These are phyloP conservation scores for Drosophila littoralis DNA, from an alignment of 1,140 invertebrate genomes.

Conservation along the genomic window DNA sequence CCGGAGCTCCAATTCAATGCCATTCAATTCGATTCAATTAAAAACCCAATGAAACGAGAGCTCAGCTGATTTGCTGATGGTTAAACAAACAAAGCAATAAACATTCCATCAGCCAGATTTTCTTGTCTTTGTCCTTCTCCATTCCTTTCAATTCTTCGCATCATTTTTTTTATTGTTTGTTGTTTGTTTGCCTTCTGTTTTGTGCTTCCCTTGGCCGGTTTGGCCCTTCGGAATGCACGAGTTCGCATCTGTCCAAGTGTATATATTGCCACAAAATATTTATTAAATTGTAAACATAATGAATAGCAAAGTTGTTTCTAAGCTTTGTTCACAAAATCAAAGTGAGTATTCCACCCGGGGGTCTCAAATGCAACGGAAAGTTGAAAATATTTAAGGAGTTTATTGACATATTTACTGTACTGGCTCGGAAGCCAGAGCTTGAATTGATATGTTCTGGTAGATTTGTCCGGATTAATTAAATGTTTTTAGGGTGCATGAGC, in stretches of 20 bases:
- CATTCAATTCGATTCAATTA: conserved; percentile 23
- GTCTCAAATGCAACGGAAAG: conserved; percentile 2
- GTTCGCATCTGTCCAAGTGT: not conserved
- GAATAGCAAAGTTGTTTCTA: conserved; percentile 60
- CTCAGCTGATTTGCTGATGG: conserved; percentile 16
- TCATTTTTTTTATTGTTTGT: conserved; percentile 22
- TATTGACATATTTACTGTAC: conserved; percentile 20
- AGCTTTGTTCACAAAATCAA: conserved; percentile 61
- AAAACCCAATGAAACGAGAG: conserved; percentile 16
- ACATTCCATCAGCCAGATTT: conserved; percentile 54
- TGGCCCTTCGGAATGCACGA: conserved; percentile 15
- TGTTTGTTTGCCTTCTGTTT: not conserved
- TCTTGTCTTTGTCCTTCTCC: conserved; percentile 8
- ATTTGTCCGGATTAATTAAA: conserved; percentile 67
- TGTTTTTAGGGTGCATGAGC: conserved; percentile 40
- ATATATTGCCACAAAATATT: conserved; percentile 55
- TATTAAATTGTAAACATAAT: conserved; percentile 80
- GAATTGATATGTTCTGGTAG: conserved; percentile 65
- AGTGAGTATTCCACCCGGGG: conserved; percentile 37
- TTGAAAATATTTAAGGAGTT: conserved; percentile 15
- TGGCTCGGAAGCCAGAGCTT: not conserved
- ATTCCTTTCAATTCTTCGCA: not conserved
- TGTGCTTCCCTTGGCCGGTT: conserved; percentile 18
- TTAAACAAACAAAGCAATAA: conserved; percentile 69
- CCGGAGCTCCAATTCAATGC: not conserved